Evolutionary conservation across 2,888 invertebrate genomes (phyloP), one percentile per base, ranked within the genome.

Genomic region (Serrognathus titanus): DNA sequence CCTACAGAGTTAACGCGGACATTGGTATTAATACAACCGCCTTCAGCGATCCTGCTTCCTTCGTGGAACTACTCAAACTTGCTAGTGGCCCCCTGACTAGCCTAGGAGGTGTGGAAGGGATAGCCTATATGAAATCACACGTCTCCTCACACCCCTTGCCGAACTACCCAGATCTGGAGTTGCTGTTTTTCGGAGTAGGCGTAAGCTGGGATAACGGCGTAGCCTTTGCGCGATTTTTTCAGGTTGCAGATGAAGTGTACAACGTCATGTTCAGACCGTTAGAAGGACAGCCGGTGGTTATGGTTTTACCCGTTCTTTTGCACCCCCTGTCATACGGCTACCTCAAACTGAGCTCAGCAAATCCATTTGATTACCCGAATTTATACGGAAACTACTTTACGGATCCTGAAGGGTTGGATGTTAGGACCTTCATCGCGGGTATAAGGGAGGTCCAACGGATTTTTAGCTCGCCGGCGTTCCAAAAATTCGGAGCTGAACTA

Each of bases 301-400:
- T 54, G 57, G 69, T 88, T 1, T 83, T 88, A 61, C 89, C 89
- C 0, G 87, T 89, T 78, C 71, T 90, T 36, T 82, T 90, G 73
- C 80, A 88, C 61, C 90, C 91, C 0, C 83, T 84, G 69, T 89
- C 89, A 11, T 80, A 81, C 63, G 90, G 90, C 0, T 79, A 83
- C 58, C 74, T 90, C 0, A 81, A 79, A 73, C 79, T 94, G n/a
- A 82, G 81, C 67, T 87, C 85, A 10, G 84, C 79, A 54, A 85
- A 92, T 72, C 90, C 92, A 0, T 82, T 83, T 63, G 81, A 85
- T 0, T 84, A 86, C 66, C 92, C 94, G 0, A 77, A 83, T 12
- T 81, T 93, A 51, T 84, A 91, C 63, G 89, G 92, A 0, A 90
- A 90, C 71, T 97, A 94, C 74, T 84, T 94, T 70, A 81, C 85